Evolutionary conservation across 1,140 invertebrate species (phyloP).

Genomic region (Cyphomyrmex costatus): DNA sequence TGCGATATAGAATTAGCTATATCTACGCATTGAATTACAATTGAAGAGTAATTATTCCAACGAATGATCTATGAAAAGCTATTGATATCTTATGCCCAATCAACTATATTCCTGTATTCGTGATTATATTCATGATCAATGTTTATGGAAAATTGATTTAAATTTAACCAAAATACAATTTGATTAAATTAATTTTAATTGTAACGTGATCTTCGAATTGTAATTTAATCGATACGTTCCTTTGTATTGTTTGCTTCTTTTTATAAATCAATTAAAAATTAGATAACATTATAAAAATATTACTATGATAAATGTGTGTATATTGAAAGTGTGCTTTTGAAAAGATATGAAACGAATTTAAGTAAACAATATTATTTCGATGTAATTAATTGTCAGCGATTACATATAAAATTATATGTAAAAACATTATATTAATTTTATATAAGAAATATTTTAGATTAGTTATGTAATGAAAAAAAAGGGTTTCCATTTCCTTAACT

Average conservation of each 20-base stretch:
- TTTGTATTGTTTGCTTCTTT: background rate
- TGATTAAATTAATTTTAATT: background rate
- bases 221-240: background rate
- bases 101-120: background rate
- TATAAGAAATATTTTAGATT: background rate
- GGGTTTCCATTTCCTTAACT: background rate
- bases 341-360: background rate
- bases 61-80: background rate
- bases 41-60: slow-evolving; percentile 20
- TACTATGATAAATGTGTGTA: background rate
- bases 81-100: slow-evolving; percentile 8
- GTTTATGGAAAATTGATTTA: slow-evolving; percentile 2
- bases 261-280: background rate
- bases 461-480: background rate
- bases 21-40: slow-evolving; percentile 12
- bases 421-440: background rate
- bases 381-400: background rate
- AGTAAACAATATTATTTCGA: background rate
- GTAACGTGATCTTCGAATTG: background rate
- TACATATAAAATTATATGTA: background rate
- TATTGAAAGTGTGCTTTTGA: background rate
- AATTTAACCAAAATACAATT: background rate
- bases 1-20: background rate
- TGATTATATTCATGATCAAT: background rate
- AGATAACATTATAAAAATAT: slow-evolving; percentile 22